Evolutionary conservation across 2,113 vertebrate genomes (phyloP), one percentile per base, ranked within the genome.

Genomic region (Fulica atra): DNA sequence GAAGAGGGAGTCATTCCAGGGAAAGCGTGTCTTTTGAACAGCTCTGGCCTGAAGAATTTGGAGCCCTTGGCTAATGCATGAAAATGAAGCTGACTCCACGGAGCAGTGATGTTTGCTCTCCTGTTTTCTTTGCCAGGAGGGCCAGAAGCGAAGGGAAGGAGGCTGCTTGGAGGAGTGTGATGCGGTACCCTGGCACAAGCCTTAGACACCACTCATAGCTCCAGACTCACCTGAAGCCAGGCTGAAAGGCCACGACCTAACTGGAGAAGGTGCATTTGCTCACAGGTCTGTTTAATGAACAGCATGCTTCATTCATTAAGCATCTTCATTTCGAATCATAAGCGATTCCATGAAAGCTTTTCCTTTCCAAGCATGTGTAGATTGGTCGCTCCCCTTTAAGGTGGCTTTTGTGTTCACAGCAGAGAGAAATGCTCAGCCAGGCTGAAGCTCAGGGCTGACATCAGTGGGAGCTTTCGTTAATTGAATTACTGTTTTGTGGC

Each of bases 401-500:
- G 89, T 94, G 96, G 89, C 88, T 95, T 96, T 92, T 95, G 76
- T 92, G 73, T 44, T 81, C 53, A 17, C 54, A 77, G 82, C 80
- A 76, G 88, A 89, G 65, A 78, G 35, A 93, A 95, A 73, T 60
- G 80, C 87, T 86, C 65, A 65, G 81, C 54, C 72, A 66, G 40
- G 66, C 87, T 92, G 89, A 95, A 94, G 70, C 91, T 93, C 60
- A 59, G 88, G 68, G 92, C 94, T 97, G 94, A 97, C 92, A 95
- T 97, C 96, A 96, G 92, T 93, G 88, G 81, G 88, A 95, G 88
- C 78, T 93, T 92, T 96, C 12, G 31, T 87, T 97, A 97, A 97
- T 96, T 93, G 81, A 97, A 96, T 97, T 97, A 96, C 93, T 95
- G 94, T 94, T 97, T 96, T 97, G 96, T 97, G 92, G 95, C 95